A percentile compares a stretch with the other conserved stretches of the same genome.
phyloP scores from a whole-genome alignment of 2,888 invertebrate species.

The Nebria brevicollis region DNA sequence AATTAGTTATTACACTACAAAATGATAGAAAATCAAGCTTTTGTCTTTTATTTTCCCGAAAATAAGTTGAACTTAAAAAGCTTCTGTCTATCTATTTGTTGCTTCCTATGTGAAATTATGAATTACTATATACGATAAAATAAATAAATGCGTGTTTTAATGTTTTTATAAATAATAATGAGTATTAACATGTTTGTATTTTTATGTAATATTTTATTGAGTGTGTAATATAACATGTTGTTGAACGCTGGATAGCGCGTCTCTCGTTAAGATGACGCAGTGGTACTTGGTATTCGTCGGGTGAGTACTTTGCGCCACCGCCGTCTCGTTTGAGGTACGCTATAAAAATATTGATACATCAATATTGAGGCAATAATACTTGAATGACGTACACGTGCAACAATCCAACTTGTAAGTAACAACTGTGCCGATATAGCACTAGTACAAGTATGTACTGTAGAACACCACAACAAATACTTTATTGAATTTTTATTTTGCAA shows the following conservation, averaged over 20 bases:
- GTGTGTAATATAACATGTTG: background rate
- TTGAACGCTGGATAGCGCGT: background rate
- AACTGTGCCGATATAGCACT: background rate
- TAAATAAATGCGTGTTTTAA: too few species aligned
- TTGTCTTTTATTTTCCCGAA: too few species aligned
- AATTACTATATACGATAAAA: too few species aligned
- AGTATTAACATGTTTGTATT: background rate
- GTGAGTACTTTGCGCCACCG: conserved; percentile 12
- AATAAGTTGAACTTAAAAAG: too few species aligned
- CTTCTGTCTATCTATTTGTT: too few species aligned
- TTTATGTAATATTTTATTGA: background rate
- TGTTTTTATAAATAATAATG: too few species aligned
- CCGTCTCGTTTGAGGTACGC: conserved; percentile 31
- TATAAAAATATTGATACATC: conserved; percentile 39
- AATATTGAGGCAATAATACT: conserved; percentile 39
- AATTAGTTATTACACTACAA: too few species aligned
- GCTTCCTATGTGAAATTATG: too few species aligned
- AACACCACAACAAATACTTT: background rate
- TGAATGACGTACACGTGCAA: conserved; percentile 29
- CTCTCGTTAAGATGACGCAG: conserved; percentile 14
- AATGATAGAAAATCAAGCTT: too few species aligned
- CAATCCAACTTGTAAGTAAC: conserved; percentile 25
- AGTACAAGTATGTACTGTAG: background rate
- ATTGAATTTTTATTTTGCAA: background rate
- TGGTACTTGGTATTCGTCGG: conserved; percentile 24